Conservation (phyloP, 2,888 invertebrate genomes). For the Pristionchus mayeri region DNA sequence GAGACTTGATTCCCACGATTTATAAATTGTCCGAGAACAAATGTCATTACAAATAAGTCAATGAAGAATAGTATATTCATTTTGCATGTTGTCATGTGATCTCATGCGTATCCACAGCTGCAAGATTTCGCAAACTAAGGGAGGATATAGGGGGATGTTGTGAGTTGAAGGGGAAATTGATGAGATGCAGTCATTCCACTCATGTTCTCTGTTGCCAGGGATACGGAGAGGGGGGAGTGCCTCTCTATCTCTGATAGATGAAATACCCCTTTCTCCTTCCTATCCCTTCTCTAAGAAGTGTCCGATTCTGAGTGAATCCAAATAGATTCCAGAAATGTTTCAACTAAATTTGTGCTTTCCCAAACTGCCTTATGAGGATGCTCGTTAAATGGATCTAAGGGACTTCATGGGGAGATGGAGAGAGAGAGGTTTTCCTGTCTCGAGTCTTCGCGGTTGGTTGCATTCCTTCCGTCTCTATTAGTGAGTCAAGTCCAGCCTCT, state of each 20-base stretch:
- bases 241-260: conserved; percentile 34
- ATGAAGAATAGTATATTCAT: too few relatives aligned
- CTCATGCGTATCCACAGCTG: too few relatives aligned
- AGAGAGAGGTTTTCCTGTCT: conserved; percentile 1
- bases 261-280: neutral
- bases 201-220: conserved; percentile 30
- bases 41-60: too few relatives aligned
- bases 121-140: too few relatives aligned
- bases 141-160: too few relatives aligned
- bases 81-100: too few relatives aligned
- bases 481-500: conserved; percentile 30
- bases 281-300: neutral
- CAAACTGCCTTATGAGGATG: neutral
- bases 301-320: neutral
- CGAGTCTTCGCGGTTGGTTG: neutral
- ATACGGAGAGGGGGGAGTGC: neutral
- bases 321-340: neutral
- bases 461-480: conserved; percentile 29
- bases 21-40: too few relatives aligned
- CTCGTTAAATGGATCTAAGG: too few relatives aligned
- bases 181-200: neutral
- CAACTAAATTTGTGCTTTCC: neutral
- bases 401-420: too few relatives aligned
- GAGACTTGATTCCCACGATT: too few relatives aligned
- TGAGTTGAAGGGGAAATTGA: too few relatives aligned